Base-by-base conservation (phyloP, 2,797 vertebrate species). In the Lacerta bilineata region DNA sequence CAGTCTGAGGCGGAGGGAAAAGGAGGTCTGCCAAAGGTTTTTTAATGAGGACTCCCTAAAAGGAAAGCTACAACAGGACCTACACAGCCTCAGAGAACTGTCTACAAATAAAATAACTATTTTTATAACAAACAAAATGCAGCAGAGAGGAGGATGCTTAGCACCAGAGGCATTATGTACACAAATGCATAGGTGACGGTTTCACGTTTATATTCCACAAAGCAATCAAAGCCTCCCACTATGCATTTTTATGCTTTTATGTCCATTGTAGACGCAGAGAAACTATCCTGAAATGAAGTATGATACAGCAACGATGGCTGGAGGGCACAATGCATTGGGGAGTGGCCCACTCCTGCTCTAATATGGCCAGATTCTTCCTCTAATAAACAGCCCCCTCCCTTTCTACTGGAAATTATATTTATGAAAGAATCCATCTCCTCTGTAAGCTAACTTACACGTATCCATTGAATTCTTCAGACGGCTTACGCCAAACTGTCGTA, bases 381-480 rank as follows among this genome's bases (percentile, higher is more conserved):
- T 36, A 10, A 15, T 18, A 17, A 20, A 68, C 61, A 50, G 13
- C 1, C 18, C 27, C 72, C 50, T 29, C 4, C 27, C 36, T 36
- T n/a, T 18, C 46, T 41, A 33, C 3, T 39, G 83, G 76, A 84
- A 25, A 55, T 76, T 7, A 2, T 88, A 86, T 9, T 68, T 80
- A 46, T 82, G 87, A 87, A 89, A 84, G 15, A 46, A 1, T 0
- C 77, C 84, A 36, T 46, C 6, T 68, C 13, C 5, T 86, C 3
- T 83, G 15, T n/a, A 87, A 3, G 9, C 9, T 87, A 77, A 97
- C 98, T 98, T 96, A 98, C 98, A 98, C 97, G 88, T 96, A 98
- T 75, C 98, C 98, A 91, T 88, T 96, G 95, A 98, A 98, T 93
- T 98, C 97, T 85, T 97, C 95, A 25, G 98, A 98, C 0, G 97